Base-by-base conservation (phyloP, 2,113 vertebrate genomes). In the Pampusana beccarii region DNA sequence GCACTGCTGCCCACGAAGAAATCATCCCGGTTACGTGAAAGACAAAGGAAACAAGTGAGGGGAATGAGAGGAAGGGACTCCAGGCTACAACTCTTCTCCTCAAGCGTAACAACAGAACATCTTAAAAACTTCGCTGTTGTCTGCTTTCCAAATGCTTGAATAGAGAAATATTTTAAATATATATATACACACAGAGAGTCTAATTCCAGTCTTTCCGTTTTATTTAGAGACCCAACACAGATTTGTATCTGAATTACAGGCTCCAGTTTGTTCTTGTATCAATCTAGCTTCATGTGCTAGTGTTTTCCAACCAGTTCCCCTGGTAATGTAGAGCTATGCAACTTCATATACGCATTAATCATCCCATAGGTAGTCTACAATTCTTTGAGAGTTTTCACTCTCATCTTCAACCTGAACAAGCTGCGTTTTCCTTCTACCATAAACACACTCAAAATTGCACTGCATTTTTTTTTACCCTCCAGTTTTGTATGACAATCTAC, bases 161-260 rank as follows among this genome's bases (percentile, higher is more conserved):
- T 17, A 61, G 13, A 56, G 6, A 48, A 56, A 33, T 14, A n/a
- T 10, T 40, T 29, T 10, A 14, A 24, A 20, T 18, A n/a, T 13
- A 20, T 34, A 91, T 16, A 28, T 1, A 42, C 5, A 46, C 9
- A 15, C 1, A 2, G 2, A 2, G 2, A 3, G 28, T 36, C 5
- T 13, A 66, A 79, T 40, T 25, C 44, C 20, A 83, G 31, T 2
- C 34, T 58, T 81, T 40, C 8, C 15, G 16, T 44, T 60, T 77
- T 34, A 67, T 33, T 48, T 36, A 64, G n/a, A 77, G 13, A 57
- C 5, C 4, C 4, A 54, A 44, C 1, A 7, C 10, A 86, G 69
- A 71, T 10, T 17, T 11, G 26, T 0, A 0, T 42, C 48, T 19
- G 11, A 83, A 60, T 53, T 42, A 69, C 2, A 77, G 12, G 20